These are phyloP conservation scores for Allobates femoralis DNA, from an alignment of 2,797 vertebrate genomes.

Conservation along the genomic window DNA sequence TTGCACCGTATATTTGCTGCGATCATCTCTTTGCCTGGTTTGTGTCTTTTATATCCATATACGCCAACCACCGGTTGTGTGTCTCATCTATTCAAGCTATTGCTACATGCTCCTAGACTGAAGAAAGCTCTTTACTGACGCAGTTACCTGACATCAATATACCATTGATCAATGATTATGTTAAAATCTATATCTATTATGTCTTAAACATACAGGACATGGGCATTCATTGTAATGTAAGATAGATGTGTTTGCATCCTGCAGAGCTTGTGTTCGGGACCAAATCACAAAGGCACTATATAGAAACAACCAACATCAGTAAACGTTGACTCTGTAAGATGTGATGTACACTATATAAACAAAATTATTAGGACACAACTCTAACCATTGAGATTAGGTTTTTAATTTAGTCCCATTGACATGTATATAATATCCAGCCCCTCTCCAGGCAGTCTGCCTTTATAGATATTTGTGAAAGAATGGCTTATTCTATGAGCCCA, in stretches of 20 bases:
- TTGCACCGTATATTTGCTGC: neutral
- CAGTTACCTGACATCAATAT: conserved; percentile 14
- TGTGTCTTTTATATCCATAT: neutral
- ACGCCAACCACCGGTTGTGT: neutral
- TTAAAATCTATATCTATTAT: neutral
- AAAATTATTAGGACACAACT: too few relatives aligned
- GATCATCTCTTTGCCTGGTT: conserved; percentile 5
- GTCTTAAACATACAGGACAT: neutral
- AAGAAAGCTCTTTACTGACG: neutral
- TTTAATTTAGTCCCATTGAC: too few relatives aligned
- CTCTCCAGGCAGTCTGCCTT: too few relatives aligned
- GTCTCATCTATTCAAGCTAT: neutral
- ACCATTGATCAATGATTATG: neutral
- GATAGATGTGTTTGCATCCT: neutral
- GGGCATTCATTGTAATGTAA: neutral
- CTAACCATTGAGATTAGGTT: too few relatives aligned
- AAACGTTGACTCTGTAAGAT: neutral
- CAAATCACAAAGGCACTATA: neutral
- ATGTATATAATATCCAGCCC: too few relatives aligned
- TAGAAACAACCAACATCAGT: neutral
- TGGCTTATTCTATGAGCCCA: too few relatives aligned
- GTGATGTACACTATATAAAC: too few relatives aligned
- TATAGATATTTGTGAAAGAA: too few relatives aligned
- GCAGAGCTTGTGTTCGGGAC: neutral
- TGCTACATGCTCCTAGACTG: neutral